Evolutionary conservation across 2,888 invertebrate genomes (phyloP).

Genomic region (Xestobium rufovillosum): DNA sequence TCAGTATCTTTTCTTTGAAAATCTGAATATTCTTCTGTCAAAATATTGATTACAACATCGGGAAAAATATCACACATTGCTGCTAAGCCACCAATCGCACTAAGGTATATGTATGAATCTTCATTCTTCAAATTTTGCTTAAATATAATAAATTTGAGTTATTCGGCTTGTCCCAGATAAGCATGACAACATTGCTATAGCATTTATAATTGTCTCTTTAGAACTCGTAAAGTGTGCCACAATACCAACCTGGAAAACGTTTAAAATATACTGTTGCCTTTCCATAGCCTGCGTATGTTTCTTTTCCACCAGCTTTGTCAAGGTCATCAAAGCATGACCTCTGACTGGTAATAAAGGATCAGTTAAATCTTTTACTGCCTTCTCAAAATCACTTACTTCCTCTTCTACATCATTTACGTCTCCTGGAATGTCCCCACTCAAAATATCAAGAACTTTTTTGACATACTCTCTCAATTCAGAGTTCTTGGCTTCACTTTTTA

Average conservation of each 20-base stretch:
- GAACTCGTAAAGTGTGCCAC: no score
- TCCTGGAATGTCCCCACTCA: not conserved
- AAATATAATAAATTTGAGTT: no score
- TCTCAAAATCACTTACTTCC: constrained; percentile 46
- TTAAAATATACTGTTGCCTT: constrained; percentile 59
- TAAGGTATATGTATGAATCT: constrained; percentile 77
- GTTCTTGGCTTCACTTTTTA: constrained; percentile 30
- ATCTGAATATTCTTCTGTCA: constrained; percentile 59
- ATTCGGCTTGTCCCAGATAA: no score
- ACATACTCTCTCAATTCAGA: constrained; percentile 30
- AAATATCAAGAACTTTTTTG: constrained; percentile 30
- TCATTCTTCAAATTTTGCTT: constrained; percentile 66
- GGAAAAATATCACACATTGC: constrained; percentile 59
- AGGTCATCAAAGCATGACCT: constrained; percentile 69
- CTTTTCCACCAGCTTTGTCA: constrained; percentile 63
- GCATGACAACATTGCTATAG: not conserved
- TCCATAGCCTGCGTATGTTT: constrained; percentile 57
- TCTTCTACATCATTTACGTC: constrained; percentile 23
- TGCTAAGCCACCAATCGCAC: constrained; percentile 68
- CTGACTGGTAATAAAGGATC: constrained; percentile 69
- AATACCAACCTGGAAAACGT: constrained; percentile 71
- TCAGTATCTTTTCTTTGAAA: constrained; percentile 37
- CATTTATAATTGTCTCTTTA: not conserved
- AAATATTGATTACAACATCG: constrained; percentile 56
- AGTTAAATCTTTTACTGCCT: constrained; percentile 59